Evolutionary conservation across 2,797 vertebrate species (phyloP).

Genomic region (Picus viridis): DNA sequence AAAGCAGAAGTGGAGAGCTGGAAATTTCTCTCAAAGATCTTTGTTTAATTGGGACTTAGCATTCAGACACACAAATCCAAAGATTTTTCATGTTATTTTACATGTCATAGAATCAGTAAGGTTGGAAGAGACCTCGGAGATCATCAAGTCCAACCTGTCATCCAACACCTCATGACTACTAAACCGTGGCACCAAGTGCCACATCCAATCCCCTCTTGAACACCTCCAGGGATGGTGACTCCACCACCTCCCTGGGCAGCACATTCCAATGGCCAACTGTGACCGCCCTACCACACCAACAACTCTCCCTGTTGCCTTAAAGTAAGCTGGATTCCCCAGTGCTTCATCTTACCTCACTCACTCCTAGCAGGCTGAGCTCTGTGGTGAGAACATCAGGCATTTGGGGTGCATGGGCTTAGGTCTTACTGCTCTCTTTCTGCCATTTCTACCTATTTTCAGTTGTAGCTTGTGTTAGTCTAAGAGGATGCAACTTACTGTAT

Average conservation of each 20-base stretch:
- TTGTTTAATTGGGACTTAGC: background rate
- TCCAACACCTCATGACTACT: too few species aligned
- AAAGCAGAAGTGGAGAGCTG: background rate
- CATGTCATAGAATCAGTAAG: too few species aligned
- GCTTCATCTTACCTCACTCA: background rate
- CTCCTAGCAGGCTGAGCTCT: background rate
- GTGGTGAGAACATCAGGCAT: background rate
- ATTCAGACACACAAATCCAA: background rate
- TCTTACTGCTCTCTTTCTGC: background rate
- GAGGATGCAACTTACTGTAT: background rate
- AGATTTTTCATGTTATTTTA: background rate
- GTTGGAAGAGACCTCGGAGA: too few species aligned
- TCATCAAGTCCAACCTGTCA: too few species aligned
- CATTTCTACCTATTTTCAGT: background rate
- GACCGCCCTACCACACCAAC: too few species aligned
- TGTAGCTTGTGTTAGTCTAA: background rate
- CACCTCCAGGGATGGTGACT: too few species aligned
- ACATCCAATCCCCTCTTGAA: too few species aligned
- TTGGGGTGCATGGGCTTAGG: background rate
- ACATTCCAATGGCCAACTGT: too few species aligned
- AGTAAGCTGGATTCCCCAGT: background rate
- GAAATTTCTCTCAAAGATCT: background rate
- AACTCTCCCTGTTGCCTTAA: background rate
- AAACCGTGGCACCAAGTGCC: too few species aligned
- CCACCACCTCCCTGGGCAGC: too few species aligned